These are phyloP conservation scores for Plebejus melissa DNA, from an alignment of 2,888 invertebrate genomes.

Conservation along the genomic window DNA sequence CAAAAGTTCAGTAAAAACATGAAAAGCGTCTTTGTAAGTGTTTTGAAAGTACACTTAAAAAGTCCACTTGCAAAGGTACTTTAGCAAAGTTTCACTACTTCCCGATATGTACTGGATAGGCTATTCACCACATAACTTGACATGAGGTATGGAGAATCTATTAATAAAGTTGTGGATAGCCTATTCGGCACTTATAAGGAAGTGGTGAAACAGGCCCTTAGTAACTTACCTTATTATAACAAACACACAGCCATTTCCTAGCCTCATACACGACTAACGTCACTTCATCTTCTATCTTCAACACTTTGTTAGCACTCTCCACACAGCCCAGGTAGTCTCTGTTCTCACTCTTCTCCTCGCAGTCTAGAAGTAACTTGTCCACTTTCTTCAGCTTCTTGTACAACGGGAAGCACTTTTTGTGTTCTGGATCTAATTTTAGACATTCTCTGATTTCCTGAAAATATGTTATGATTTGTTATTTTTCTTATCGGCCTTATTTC, in stretches of 20 bases:
- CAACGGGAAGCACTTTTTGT: constrained; percentile 96
- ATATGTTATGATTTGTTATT: not conserved
- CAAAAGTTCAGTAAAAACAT: no score
- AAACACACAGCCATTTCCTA: constrained; percentile 88
- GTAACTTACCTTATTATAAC: constrained; percentile 75
- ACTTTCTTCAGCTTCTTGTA: constrained; percentile 98
- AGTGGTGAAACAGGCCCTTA: not conserved
- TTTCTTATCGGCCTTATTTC: no score
- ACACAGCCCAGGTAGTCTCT: constrained; percentile 85
- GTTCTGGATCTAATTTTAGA: constrained; percentile 97
- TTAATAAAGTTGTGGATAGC: no score
- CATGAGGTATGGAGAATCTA: no score
- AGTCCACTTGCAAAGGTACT: no score
- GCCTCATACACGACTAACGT: constrained; percentile 86
- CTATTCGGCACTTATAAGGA: no score
- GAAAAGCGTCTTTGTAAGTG: no score
- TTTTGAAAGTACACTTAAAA: no score
- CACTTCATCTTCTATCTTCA: constrained; percentile 85
- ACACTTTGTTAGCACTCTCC: constrained; percentile 81
- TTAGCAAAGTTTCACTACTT: no score
- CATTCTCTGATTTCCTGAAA: constrained; percentile 94
- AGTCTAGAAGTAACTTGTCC: constrained; percentile 86
- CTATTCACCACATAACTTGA: no score
- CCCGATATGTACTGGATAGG: no score
- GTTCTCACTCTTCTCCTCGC: constrained; percentile 80